phyloP scores from a whole-genome alignment of 53 echinoderm and acorn worm species.

The Holothuria leucospilota region DNA sequence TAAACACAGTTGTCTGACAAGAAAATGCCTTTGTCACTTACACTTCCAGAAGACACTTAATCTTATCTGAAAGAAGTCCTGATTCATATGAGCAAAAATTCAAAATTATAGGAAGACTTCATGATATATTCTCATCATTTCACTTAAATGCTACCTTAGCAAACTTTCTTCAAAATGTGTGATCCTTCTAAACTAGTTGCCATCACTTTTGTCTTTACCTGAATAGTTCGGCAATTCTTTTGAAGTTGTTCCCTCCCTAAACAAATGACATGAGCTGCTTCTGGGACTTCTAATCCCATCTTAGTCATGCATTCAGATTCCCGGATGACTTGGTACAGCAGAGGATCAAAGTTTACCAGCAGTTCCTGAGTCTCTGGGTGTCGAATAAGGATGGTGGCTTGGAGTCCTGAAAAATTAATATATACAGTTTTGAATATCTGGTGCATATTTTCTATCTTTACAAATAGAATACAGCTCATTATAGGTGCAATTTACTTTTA shows the following conservation, averaged over 20 bases:
- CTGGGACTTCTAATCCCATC: slow-evolving; percentile 90
- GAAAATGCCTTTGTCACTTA: too few relatives aligned
- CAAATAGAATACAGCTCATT: too few relatives aligned
- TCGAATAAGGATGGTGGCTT: slow-evolving; percentile 84
- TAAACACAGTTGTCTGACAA: too few relatives aligned
- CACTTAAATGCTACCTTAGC: too few relatives aligned
- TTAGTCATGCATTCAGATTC: slow-evolving; percentile 93
- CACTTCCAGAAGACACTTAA: too few relatives aligned
- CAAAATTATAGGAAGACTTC: too few relatives aligned
- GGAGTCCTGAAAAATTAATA: slow-evolving; percentile 64
- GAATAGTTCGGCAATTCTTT: slow-evolving; percentile 77
- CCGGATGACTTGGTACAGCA: slow-evolving; percentile 90
- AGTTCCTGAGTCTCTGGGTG: slow-evolving; percentile 90
- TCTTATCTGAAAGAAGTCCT: neutral
- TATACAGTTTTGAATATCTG: neutral
- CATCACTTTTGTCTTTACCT: slow-evolving; percentile 47
- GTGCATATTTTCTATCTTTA: neutral
- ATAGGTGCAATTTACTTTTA: neutral
- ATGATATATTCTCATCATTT: too few relatives aligned
- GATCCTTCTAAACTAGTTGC: too few relatives aligned
- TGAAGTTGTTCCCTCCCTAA: slow-evolving; percentile 90
- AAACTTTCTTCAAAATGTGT: too few relatives aligned
- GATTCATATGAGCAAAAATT: neutral
- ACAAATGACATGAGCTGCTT: slow-evolving; percentile 82
- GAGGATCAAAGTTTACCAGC: slow-evolving; percentile 95